Base-by-base conservation (phyloP, 2,888 invertebrate species). In the Catocala fraxini region DNA sequence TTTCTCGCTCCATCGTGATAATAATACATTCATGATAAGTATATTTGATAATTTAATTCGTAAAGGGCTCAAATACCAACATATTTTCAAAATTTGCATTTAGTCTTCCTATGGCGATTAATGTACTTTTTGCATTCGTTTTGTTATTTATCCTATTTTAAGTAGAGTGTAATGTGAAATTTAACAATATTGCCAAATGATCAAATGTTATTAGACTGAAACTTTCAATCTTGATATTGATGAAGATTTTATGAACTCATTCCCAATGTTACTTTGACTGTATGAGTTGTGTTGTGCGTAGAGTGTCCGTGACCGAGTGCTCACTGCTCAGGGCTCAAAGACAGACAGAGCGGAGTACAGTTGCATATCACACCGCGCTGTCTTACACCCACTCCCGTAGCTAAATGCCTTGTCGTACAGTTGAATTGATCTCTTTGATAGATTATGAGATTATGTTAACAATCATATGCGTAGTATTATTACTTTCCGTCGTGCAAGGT, bases 111-210 rank as follows among this genome's bases (percentile, higher is more conserved):
- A 87, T 80, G 89, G 85, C 90, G 80, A 80, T 75, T 83, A 77
- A 80, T 77, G 82, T 87, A 85, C 77, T 86, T 84, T 42, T 86
- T 83, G 75, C 74, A 83, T 82, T 85, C 77, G 74, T 86, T 84
- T 79, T 80, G 82, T 86, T 73, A 76, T 86, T 85, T 88, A 85
- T 81, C 84, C 78, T 89, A 87, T 84, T 79, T 84, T 88, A 88
- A 71, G 75, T 77, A 77, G 72, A 70, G 56, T 72, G 58, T 75
- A 75, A 75, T 71, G 62, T 75, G 76, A 82, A 89, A 90, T 83
- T 86, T 80, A 91, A 91, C 89, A 91, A 89, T 90, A 92, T 93
- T 94, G 94, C 94, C 94, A 94, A 94, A 93, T 93, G 89, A 93
- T 91, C 91, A 91, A 92, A 89, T 89, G 81, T 90, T 87, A 89